Base-by-base conservation (phyloP, 2,888 invertebrate species). In the Drosophila testacea region DNA sequence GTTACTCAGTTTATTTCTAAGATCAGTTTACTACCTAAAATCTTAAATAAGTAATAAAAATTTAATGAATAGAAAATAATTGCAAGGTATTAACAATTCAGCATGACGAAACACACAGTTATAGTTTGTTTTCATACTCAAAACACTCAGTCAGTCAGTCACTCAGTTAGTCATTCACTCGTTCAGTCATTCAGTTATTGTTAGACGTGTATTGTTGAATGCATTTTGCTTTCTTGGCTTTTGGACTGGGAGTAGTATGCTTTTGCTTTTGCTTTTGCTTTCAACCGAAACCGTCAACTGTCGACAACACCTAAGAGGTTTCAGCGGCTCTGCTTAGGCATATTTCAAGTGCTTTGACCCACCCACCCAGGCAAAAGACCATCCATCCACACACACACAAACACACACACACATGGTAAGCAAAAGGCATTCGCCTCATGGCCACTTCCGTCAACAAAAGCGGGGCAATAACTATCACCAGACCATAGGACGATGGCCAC, bases 371-470 rank as follows among this genome's bases (percentile, higher is more conserved):
- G 30, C 70, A 51, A 51, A 50, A 56, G 56, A 56, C 56, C 44
- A 46, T 27, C 56, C n/a, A 46, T 34, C 32, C 13, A 16, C 39
- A 39, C 1, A 27, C 36, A 22, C 2, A 27, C 1, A 27, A 22
- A 22, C 2, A 27, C 27, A 16, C 42, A 42, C 28, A 39, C 52
- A 39, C 6, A 39, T n/a, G n/a, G 10, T 9, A 4, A 16, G 41
- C 52, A 54, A 38, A 47, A 56, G 39, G 39, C 52, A 54, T 65
- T 62, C 59, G 65, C 69, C 61, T 51, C 72, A 56, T 65, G 69
- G 70, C 61, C 67, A 79, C 77, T 82, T 82, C 79, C 82, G 81
- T 73, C 74, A 82, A 81, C 81, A 74, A 69, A 70, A 64, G 64
- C 66, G 51, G 61, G 41, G 65, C 78, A 67, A 70, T 69, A 68